Base-by-base conservation (phyloP, 2,113 vertebrate genomes). In the Neoarius graeffei region DNA sequence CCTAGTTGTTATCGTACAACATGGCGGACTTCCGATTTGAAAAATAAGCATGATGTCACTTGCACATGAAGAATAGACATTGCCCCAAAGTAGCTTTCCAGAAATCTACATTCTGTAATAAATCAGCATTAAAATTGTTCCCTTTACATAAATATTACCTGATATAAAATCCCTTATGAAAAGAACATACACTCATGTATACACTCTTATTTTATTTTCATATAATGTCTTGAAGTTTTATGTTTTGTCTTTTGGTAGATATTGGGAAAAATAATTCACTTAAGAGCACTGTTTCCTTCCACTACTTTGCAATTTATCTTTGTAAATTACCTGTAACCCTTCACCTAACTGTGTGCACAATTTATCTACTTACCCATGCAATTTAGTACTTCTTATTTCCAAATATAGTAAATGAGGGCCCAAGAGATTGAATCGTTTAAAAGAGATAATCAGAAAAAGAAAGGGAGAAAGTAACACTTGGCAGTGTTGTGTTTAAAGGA, bases 401-500 rank as follows among this genome's bases (percentile, higher is more conserved):
- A 2, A 42, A n/a, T 7, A 2, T 17, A 7, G 14, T 42, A 42
- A 71, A 71, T 3, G 15, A 71, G 27, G 7, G 15, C 69, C 5
- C 2, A 19, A 7, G 30, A 71, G 30, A n/a, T 17, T 56, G 23
- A 52, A 27, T 23, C 14, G 5, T 27, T 27, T 30, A 30, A 54
- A 20, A 50, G 42, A 57, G 54, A 82, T 71, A 57, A 42, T 56
- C 69, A 79, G 84, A 57, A 66, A 64, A 69, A 71, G 35, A 86
- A 81, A 30, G 56, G n/a, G 30, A 59, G 69, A 54, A 23, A 59
- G 14, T 9, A 57, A 48, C 13, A 64, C 87, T 87, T 89, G 79
- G 17, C 57, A 76, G 76, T 77, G 86, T 64, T 57, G 54, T 73
- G 50, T 84, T 59, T 85, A 85, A 82, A 90, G 69, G 25, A 52